phyloP scores from a whole-genome alignment of 2,888 invertebrate species.

The Aleiodes alternator region DNA sequence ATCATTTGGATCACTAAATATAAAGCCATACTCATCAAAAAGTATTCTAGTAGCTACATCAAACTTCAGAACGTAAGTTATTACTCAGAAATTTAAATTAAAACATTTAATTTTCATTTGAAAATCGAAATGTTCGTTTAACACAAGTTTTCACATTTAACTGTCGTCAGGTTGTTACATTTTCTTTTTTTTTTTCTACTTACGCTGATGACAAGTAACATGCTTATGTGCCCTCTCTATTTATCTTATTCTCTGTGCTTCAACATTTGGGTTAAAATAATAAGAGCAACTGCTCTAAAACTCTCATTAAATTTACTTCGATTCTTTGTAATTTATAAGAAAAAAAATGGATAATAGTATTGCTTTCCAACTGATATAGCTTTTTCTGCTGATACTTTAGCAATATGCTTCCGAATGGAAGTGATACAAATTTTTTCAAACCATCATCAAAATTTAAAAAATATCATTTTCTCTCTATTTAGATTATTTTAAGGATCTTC shows the following conservation, averaged over 20 bases:
- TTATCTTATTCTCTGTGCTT: background rate
- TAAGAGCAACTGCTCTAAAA: constrained; percentile 12
- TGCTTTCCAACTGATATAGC: no score
- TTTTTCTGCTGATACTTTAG: no score
- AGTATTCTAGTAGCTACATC: constrained; percentile 80
- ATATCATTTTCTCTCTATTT: no score
- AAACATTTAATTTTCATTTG: background rate
- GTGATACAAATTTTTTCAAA: no score
- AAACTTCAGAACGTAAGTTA: constrained; percentile 79
- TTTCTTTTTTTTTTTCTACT: constrained; percentile 2
- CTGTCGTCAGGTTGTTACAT: constrained; percentile 12
- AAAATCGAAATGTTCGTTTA: background rate
- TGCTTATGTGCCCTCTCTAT: constrained; percentile 6
- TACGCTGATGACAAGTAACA: constrained; percentile 5
- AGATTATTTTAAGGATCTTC: no score
- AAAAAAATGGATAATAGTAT: background rate
- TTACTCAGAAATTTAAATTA: background rate
- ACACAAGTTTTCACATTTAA: constrained; percentile 5
- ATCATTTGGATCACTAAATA: constrained; percentile 80
- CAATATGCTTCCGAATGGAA: no score
- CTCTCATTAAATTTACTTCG: constrained; percentile 13
- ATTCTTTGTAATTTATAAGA: background rate
- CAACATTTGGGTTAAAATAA: constrained; percentile 33
- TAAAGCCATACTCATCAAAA: constrained; percentile 77
- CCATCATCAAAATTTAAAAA: no score